Evolutionary conservation across 1,140 invertebrate species (phyloP).

Genomic region (Centruroides vittatus): DNA sequence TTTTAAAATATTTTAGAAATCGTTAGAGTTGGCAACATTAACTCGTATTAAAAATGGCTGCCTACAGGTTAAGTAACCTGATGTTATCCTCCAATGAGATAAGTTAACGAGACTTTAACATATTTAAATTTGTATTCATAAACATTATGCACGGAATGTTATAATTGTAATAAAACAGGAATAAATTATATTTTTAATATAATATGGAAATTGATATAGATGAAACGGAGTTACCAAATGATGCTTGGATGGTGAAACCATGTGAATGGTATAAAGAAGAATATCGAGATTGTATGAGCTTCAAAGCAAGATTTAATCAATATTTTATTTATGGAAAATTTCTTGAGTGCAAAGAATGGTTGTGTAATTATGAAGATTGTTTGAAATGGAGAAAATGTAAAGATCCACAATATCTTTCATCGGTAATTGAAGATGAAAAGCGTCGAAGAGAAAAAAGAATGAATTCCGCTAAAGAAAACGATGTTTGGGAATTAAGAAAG

Average conservation of each 20-base stretch:
- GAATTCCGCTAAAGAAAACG: slow-evolving; percentile 48
- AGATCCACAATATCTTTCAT: slow-evolving; percentile 43
- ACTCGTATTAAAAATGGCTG: too few relatives aligned
- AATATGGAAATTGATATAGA: too few relatives aligned
- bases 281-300: background rate
- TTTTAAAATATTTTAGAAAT: too few relatives aligned
- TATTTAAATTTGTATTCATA: too few relatives aligned
- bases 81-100: too few relatives aligned
- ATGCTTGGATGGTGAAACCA: background rate
- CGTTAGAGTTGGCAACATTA: too few relatives aligned
- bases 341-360: slow-evolving; percentile 59
- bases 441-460: slow-evolving; percentile 43
- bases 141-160: too few relatives aligned
- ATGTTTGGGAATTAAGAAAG: slow-evolving; percentile 59
- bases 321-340: slow-evolving; percentile 61
- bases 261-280: slow-evolving; percentile 9
- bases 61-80: too few relatives aligned
- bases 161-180: too few relatives aligned
- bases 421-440: slow-evolving; percentile 54
- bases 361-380: slow-evolving; percentile 58
- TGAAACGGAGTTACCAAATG: too few relatives aligned
- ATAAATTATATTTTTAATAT: too few relatives aligned
- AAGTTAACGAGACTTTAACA: too few relatives aligned
- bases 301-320: slow-evolving; percentile 62
- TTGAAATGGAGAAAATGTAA: slow-evolving; percentile 43